Percentiles rank a stretch among this genome's conserved stretches.
Evolutionary conservation across 2,113 vertebrate species (phyloP).

Genomic region (Willisornis vidua): DNA sequence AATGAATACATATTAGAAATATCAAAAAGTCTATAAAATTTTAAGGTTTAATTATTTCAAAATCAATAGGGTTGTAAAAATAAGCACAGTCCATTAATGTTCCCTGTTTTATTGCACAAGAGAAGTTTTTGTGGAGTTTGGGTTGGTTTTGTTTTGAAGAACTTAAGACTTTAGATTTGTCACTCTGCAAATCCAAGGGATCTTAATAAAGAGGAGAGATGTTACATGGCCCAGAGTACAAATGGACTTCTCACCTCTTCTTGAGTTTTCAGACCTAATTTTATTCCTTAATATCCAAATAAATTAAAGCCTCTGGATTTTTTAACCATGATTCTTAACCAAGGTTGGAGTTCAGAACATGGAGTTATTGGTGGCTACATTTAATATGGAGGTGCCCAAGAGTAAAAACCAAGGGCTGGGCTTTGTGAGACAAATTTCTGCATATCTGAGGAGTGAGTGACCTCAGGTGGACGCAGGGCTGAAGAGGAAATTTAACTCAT

Average conservation of each 20-base stretch:
- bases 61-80: neutral
- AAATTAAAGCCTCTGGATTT: neutral
- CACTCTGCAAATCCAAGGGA: neutral
- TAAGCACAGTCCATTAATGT: neutral
- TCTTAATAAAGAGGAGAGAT: neutral
- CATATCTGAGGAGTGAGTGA: neutral
- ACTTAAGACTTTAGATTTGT: neutral
- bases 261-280: neutral
- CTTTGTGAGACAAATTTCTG: neutral
- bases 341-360: neutral
- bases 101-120: neutral
- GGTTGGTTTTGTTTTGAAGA: neutral
- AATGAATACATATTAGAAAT: neutral
- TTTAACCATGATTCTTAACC: neutral
- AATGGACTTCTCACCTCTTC: neutral
- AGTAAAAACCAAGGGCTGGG: neutral
- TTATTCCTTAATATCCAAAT: neutral
- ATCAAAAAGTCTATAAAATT: neutral
- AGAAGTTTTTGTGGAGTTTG: neutral
- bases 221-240: neutral
- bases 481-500: neutral
- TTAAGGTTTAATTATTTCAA: neutral
- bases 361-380: neutral
- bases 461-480: neutral
- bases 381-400: neutral